A percentile compares a stretch with the other conserved stretches of the same genome.
phyloP scores from a whole-genome alignment of 1,140 invertebrate genomes.

The Mactra quadrangularis region DNA sequence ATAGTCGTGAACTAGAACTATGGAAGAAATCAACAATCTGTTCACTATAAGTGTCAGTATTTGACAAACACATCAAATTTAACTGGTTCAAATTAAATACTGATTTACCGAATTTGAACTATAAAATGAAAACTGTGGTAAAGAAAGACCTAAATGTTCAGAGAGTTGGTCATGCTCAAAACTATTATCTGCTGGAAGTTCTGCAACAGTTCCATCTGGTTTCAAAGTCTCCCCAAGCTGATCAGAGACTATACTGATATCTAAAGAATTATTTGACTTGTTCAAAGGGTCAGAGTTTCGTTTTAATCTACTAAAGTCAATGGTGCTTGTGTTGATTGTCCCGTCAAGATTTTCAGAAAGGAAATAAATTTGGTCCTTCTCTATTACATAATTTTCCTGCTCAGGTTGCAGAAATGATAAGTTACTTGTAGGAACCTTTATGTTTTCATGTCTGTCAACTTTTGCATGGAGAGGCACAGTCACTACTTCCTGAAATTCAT shows the following conservation, averaged over 20 bases:
- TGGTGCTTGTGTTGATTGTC: slow-evolving; percentile 24
- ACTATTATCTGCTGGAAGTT: background rate
- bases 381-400: slow-evolving; percentile 8
- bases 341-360: slow-evolving; percentile 52
- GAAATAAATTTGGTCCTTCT: slow-evolving; percentile 35
- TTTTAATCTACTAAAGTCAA: slow-evolving; percentile 24
- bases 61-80: no score
- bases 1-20: no score
- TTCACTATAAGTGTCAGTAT: no score
- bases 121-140: slow-evolving; percentile 10
- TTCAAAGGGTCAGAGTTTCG: slow-evolving; percentile 5
- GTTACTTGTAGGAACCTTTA: no score
- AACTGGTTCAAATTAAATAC: slow-evolving; percentile 5
- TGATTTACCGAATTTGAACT: slow-evolving; percentile 11
- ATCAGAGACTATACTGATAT: slow-evolving; percentile 1
- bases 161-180: slow-evolving; percentile 8
- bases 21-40: no score
- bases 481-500: no score
- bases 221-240: slow-evolving; percentile 9
- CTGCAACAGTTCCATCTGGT: slow-evolving; percentile 42
- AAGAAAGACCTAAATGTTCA: slow-evolving; percentile 2
- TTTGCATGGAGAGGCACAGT: no score
- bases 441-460: no score
- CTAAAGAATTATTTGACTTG: background rate
- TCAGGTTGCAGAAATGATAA: no score